Conservation (phyloP, 1,140 invertebrate genomes). For the Trichonephila inaurata region DNA sequence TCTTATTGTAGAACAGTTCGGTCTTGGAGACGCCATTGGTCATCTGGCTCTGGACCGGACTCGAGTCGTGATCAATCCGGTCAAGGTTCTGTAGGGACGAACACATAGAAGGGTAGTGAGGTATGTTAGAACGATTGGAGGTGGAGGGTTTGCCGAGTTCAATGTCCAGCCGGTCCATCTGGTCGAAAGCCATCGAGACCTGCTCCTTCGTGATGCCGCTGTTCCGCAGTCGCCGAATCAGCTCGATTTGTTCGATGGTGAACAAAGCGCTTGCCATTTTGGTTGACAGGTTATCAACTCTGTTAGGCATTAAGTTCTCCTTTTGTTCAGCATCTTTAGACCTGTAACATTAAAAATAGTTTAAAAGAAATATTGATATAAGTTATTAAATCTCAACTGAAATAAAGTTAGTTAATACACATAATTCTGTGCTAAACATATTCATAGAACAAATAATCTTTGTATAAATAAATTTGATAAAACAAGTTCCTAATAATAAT, state of each 20-base stretch:
- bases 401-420: not conserved
- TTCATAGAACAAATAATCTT: no score
- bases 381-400: not conserved
- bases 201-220: slow-evolving; percentile 81
- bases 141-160: slow-evolving; percentile 76
- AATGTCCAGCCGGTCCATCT: slow-evolving; percentile 80
- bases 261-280: slow-evolving; percentile 79
- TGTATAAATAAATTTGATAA: no score
- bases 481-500: no score
- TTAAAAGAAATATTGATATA: not conserved
- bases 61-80: slow-evolving; percentile 55
- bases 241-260: slow-evolving; percentile 81
- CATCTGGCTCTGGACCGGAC: slow-evolving; percentile 41
- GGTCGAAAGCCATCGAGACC: slow-evolving; percentile 81
- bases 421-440: not conserved
- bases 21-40: slow-evolving; percentile 46
- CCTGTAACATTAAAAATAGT: slow-evolving; percentile 25
- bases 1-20: slow-evolving; percentile 52
- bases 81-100: slow-evolving; percentile 75
- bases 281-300: slow-evolving; percentile 72
- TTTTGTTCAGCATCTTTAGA: slow-evolving; percentile 37
- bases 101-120: slow-evolving; percentile 80
- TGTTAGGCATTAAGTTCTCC: slow-evolving; percentile 76
- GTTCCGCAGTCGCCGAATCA: slow-evolving; percentile 81
- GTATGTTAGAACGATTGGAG: slow-evolving; percentile 75